Base-by-base conservation (phyloP, 1,140 invertebrate species). In the Lasioglossum baleicum region DNA sequence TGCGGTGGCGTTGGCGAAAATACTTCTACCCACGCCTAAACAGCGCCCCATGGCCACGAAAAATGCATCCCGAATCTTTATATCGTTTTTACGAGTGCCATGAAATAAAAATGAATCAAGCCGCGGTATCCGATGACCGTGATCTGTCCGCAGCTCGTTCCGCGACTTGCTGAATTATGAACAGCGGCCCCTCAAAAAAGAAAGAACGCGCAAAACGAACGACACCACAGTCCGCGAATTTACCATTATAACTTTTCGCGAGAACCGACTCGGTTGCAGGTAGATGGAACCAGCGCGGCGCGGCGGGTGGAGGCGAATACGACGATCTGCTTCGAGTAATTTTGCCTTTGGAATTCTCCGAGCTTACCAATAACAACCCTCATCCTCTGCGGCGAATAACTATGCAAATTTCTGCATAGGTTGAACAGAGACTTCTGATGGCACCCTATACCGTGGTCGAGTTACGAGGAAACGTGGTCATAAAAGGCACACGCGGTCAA, bases 361-460 rank as follows among this genome's bases (percentile, higher is more conserved):
- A 72, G 75, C 77, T 71, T 66, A 74, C 61, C 69, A 80, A 84
- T 89, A 90, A 91, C 86, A 84, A 88, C 88, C 82, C 83, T 87
- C 74, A 81, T 80, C 85, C 73, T 73, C 75, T 84, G 73, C 63
- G 82, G 80, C 82, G 81, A 87, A 90, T 90, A 91, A 89, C 85
- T 89, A 89, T 90, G 90, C 88, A 88, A 90, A 90, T 87, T 90
- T 88, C 80, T 26, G 11, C 81, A 75, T 80, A 81, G 84, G 86
- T 86, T 87, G 81, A 85, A 40, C 84, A 63, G 48, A 67, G 84
- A 76, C 78, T 77, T 86, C 73, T 80, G 75, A 87, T 80, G 81
- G 73, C 65, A 73, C 35, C 64, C 51, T 77, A 80, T 66, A 72
- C 78, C 56, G 51, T 64, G 8, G n/a, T 44, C 35, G 66, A 63